phyloP scores from a whole-genome alignment of 2,113 vertebrate species.

The Zosterops pallidus region DNA sequence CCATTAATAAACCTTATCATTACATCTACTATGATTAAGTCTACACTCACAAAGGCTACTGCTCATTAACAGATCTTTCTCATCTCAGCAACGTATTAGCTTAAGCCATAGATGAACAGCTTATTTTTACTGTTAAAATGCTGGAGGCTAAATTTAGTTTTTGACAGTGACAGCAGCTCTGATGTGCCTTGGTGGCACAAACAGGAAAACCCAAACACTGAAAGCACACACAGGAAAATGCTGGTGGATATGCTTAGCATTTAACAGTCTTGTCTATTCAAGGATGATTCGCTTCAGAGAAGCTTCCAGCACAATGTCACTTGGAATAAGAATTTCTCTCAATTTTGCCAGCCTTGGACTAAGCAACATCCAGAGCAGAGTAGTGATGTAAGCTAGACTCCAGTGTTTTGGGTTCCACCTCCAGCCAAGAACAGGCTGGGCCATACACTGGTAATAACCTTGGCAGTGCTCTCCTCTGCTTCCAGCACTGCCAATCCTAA shows the following conservation, averaged over 20 bases:
- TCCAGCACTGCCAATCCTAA: not conserved
- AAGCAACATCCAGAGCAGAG: not conserved
- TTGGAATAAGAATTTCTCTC: not conserved
- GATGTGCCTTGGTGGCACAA: not conserved
- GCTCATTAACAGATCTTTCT: not conserved
- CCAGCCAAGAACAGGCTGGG: not conserved
- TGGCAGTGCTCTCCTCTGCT: not conserved
- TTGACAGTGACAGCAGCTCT: not conserved
- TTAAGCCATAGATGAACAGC: not conserved
- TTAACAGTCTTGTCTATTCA: not conserved
- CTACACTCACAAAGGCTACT: not conserved
- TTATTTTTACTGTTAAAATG: not conserved
- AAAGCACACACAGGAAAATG: not conserved
- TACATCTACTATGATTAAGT: not conserved
- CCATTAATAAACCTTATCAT: constrained; percentile 14
- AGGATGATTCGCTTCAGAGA: not conserved
- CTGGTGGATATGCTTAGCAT: not conserved
- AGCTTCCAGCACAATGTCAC: not conserved
- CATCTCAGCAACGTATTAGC: not conserved
- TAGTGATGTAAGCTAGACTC: not conserved
- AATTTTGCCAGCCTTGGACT: not conserved
- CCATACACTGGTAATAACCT: not conserved
- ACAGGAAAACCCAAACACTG: not conserved
- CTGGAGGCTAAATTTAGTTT: not conserved
- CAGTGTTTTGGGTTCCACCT: not conserved